These are phyloP conservation scores for Zeuzera pyrina DNA, from an alignment of 2,888 invertebrate genomes.

Conservation along the genomic window DNA sequence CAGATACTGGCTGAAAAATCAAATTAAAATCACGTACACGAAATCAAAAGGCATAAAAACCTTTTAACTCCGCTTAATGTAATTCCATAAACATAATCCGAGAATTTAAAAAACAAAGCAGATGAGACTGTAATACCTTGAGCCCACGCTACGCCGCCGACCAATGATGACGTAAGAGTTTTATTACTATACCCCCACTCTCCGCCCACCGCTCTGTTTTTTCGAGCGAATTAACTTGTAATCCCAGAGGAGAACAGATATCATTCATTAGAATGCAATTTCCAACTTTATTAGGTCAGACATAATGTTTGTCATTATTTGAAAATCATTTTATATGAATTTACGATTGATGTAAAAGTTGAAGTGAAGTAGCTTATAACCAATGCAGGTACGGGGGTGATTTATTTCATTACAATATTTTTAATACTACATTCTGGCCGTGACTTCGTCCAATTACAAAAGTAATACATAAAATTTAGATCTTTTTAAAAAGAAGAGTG, in stretches of 20 bases:
- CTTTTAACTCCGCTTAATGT: conserved; percentile 17
- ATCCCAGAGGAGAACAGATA: conserved; percentile 63
- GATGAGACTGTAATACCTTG: conserved; percentile 45
- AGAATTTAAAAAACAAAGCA: conserved; percentile 31
- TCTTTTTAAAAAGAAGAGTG: no score
- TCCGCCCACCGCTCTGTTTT: conserved; percentile 25
- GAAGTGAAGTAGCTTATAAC: no score
- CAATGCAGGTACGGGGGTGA: no score
- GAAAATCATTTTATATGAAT: conserved; percentile 47
- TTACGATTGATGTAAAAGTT: no score
- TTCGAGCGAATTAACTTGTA: conserved; percentile 69
- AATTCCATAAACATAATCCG: conserved; percentile 31
- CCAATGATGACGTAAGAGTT: conserved; percentile 58
- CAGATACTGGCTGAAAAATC: neutral
- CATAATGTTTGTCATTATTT: conserved; percentile 31
- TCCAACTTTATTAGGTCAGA: conserved; percentile 53
- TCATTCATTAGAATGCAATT: conserved; percentile 66
- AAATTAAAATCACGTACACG: neutral
- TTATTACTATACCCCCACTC: conserved; percentile 43
- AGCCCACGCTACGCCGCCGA: conserved; percentile 27
- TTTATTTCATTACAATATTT: no score
- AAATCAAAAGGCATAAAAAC: conserved; percentile 17
- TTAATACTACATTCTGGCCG: no score
- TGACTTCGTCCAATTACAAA: no score
- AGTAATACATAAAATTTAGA: no score